phyloP scores from a whole-genome alignment of 2,888 invertebrate genomes.

The Apoderus coryli region DNA sequence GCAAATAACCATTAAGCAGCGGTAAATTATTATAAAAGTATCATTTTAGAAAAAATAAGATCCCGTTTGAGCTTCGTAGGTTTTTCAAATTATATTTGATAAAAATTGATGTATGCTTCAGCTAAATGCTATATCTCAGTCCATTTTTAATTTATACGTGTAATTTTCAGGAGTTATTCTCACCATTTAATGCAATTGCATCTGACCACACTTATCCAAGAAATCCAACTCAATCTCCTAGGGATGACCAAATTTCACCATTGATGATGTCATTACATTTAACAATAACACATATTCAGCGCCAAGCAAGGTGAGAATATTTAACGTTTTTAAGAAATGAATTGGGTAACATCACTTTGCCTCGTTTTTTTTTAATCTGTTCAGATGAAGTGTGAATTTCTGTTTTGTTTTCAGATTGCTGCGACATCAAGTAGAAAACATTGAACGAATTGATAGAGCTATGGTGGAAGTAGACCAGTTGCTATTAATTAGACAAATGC shows the following conservation, averaged over 20 bases:
- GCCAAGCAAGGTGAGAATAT: slow-evolving; percentile 25
- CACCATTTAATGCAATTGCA: slow-evolving; percentile 21
- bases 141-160: no score
- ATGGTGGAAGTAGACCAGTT: slow-evolving; percentile 35
- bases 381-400: slow-evolving; percentile 23
- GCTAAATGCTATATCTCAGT: no score
- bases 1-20: no score
- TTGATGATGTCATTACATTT: slow-evolving; percentile 29
- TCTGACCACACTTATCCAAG: slow-evolving; percentile 30
- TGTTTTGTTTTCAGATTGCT: no score
- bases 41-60: no score
- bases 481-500: slow-evolving; percentile 46
- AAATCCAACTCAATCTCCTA: slow-evolving; percentile 17
- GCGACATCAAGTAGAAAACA: slow-evolving; percentile 27
- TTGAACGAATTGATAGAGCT: slow-evolving; percentile 29
- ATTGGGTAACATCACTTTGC: no score
- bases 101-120: no score
- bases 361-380: neutral
- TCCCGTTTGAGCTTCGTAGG: no score
- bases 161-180: no score
- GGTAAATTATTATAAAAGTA: no score
- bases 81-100: no score
- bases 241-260: slow-evolving; percentile 20
- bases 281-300: slow-evolving; percentile 30
- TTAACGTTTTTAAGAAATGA: no score